Evolutionary conservation across 2,888 invertebrate genomes (phyloP).

Genomic region (Panopea generosa): DNA sequence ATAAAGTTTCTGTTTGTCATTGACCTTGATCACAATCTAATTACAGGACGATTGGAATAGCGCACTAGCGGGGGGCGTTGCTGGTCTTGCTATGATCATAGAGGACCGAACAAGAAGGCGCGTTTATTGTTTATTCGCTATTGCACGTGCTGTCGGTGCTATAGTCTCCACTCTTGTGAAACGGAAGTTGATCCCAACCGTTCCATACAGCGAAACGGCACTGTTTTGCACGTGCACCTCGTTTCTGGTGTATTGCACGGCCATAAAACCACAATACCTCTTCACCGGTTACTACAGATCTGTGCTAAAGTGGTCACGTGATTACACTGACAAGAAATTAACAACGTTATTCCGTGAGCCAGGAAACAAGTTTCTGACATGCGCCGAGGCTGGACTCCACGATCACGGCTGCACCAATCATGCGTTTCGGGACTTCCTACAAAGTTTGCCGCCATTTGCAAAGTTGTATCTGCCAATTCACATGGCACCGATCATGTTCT

Average conservation of each 20-base stretch:
- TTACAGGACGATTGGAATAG: conserved; percentile 77
- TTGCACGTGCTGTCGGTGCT: conserved; percentile 76
- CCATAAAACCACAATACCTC: conserved; percentile 69
- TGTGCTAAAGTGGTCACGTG: conserved; percentile 76
- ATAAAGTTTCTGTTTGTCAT: too few species aligned
- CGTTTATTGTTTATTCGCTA: conserved; percentile 71
- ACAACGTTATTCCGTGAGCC: conserved; percentile 66
- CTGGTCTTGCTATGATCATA: conserved; percentile 70
- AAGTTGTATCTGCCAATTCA: conserved; percentile 79
- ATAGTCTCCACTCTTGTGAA: conserved; percentile 71
- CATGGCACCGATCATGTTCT: conserved; percentile 73
- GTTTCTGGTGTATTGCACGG: conserved; percentile 71
- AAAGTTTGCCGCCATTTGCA: conserved; percentile 74
- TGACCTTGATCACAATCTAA: too few species aligned
- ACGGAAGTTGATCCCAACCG: conserved; percentile 63
- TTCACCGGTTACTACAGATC: conserved; percentile 75
- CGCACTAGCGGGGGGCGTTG: conserved; percentile 74
- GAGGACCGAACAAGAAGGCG: conserved; percentile 69
- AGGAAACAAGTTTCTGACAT: conserved; percentile 68
- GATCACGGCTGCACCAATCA: conserved; percentile 68
- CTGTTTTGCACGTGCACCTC: conserved; percentile 72
- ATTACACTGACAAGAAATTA: conserved; percentile 71
- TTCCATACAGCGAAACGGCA: conserved; percentile 72
- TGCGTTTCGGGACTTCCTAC: conserved; percentile 67
- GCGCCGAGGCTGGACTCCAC: conserved; percentile 74